A percentile compares a stretch with the other conserved stretches of the same genome.
Evolutionary conservation across 2,888 invertebrate genomes (phyloP).

Genomic region (Philaethria dido): DNA sequence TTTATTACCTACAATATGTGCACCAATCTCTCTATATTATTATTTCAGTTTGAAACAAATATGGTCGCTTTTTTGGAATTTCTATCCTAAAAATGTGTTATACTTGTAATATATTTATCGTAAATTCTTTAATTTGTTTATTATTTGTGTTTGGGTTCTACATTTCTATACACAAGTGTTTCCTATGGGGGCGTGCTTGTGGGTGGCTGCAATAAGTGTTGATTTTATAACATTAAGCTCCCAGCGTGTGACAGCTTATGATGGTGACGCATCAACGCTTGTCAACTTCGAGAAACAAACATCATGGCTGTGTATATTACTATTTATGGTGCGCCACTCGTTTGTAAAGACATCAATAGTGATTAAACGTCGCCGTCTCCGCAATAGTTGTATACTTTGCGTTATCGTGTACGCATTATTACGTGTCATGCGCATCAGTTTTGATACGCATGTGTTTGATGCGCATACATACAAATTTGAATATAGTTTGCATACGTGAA

Average conservation of each 20-base stretch:
- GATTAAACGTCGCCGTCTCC: conserved; percentile 50
- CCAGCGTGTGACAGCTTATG: conserved; percentile 49
- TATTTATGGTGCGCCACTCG: conserved; percentile 64
- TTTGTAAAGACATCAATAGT: conserved; percentile 45
- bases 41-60: background rate
- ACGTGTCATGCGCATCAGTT: conserved; percentile 40
- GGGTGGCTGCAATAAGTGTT: conserved; percentile 65
- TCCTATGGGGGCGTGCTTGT: conserved; percentile 56
- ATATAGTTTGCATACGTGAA: conserved; percentile 31
- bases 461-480: background rate
- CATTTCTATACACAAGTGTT: conserved; percentile 30
- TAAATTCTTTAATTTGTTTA: background rate
- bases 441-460: conserved; percentile 19
- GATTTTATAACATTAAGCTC: conserved; percentile 57
- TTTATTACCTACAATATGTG: too few relatives aligned
- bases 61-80: background rate
- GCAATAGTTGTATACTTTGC: conserved; percentile 40
- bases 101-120: background rate
- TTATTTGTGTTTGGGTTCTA: conserved; percentile 12
- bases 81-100: background rate
- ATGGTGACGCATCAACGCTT: conserved; percentile 63
- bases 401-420: conserved; percentile 39
- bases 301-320: conserved; percentile 54
- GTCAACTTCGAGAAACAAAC: conserved; percentile 47
- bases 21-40: background rate